A percentile compares a stretch with the other conserved stretches of the same genome.
Evolutionary conservation across 2,113 vertebrate genomes (phyloP).

Genomic region (Ariopsis seemanni): DNA sequence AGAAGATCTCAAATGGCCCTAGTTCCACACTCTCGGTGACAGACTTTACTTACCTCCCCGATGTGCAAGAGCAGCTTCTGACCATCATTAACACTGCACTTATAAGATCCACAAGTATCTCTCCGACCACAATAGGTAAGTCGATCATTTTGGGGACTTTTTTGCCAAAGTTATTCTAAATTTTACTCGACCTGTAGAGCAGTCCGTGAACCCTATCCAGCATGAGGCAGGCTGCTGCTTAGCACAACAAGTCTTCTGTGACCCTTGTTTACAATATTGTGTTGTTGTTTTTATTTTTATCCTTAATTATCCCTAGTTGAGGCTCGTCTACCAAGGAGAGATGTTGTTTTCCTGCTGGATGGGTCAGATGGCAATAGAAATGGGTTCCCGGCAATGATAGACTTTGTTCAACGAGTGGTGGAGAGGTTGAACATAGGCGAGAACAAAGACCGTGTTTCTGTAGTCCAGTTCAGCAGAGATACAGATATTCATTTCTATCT

Average conservation of each 20-base stretch:
- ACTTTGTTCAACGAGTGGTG: conserved; percentile 55
- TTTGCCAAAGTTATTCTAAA: neutral
- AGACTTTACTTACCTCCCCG: conserved; percentile 54
- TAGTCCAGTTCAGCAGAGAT: conserved; percentile 60
- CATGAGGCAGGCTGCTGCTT: conserved; percentile 15
- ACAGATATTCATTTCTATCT: conserved; percentile 55
- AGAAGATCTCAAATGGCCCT: conserved; percentile 52
- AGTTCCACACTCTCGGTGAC: conserved; percentile 49
- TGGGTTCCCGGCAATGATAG: conserved; percentile 51
- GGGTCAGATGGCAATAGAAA: conserved; percentile 53
- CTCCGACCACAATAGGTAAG: neutral
- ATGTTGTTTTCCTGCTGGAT: conserved; percentile 56
- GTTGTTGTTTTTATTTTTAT: neutral
- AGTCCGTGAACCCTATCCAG: neutral
- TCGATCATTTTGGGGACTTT: neutral
- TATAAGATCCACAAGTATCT: neutral
- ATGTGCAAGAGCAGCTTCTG: conserved; percentile 45
- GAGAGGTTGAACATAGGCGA: conserved; percentile 51
- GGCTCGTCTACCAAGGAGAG: conserved; percentile 27
- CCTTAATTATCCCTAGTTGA: neutral
- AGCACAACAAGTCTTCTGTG: neutral
- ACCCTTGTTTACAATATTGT: neutral
- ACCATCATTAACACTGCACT: conserved; percentile 7
- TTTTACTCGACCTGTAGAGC: neutral
- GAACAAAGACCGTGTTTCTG: conserved; percentile 54